Evolutionary conservation across 2,797 vertebrate species (phyloP).

Genomic region (Ispidina picta): DNA sequence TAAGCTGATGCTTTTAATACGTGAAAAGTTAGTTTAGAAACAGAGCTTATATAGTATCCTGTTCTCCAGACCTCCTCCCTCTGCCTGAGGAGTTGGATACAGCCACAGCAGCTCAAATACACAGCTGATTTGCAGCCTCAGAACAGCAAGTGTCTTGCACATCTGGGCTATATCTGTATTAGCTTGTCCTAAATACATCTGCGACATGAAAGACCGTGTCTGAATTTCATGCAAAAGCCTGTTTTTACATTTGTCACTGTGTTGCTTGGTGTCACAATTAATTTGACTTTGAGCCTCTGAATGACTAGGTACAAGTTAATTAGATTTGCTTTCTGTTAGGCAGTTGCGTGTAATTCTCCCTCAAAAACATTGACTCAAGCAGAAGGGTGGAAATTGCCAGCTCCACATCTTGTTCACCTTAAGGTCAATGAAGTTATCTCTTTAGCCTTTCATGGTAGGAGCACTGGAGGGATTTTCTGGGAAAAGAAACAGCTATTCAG

Average conservation of each 20-base stretch:
- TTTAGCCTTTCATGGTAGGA: neutral
- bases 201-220: neutral
- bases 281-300: constrained; percentile 48
- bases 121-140: neutral
- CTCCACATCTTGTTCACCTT: constrained; percentile 19
- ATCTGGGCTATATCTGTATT: neutral
- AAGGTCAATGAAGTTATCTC: constrained; percentile 36
- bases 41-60: neutral
- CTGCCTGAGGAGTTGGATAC: neutral
- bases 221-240: constrained; percentile 34
- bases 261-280: constrained; percentile 28
- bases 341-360: constrained; percentile 12
- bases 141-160: neutral
- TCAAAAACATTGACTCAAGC: neutral
- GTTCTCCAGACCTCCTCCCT: neutral
- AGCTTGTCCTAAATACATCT: neutral
- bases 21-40: neutral
- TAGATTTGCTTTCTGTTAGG: constrained; percentile 42
- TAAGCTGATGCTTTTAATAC: neutral
- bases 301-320: constrained; percentile 48
- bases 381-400: constrained; percentile 20
- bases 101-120: neutral
- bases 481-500: neutral
- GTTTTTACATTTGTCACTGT: constrained; percentile 56
- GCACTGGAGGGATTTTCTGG: neutral